Evolutionary conservation across 1,140 invertebrate species (phyloP).

Genomic region (Brachionus asplanchnoidis): DNA sequence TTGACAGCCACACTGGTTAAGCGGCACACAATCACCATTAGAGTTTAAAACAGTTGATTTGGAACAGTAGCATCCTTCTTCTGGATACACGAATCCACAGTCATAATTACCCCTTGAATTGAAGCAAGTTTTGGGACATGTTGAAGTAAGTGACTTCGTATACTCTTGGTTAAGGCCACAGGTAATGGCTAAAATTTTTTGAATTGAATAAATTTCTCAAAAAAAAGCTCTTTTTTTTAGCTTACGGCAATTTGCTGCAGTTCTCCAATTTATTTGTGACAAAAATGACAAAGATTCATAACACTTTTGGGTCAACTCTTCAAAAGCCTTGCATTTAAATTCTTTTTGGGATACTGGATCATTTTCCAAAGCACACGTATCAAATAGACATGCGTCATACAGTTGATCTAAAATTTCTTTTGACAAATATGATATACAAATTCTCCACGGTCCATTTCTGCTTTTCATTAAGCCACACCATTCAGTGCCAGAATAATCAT

Average conservation of each 20-base stretch:
- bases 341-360: background rate
- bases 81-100: background rate
- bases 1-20: conserved; percentile 10
- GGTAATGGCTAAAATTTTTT: background rate
- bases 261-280: conserved; percentile 8
- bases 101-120: background rate
- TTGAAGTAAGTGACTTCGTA: background rate
- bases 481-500: background rate
- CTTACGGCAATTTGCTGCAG: background rate
- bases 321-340: background rate
- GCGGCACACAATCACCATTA: conserved; percentile 25
- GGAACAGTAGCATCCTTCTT: background rate
- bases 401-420: background rate
- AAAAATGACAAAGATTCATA: background rate
- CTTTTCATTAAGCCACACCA: conserved; percentile 26
- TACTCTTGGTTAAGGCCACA: background rate
- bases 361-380: conserved; percentile 8
- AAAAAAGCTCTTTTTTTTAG: background rate
- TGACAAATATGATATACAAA: background rate
- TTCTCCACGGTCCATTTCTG: background rate
- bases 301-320: background rate
- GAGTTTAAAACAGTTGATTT: background rate
- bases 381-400: conserved; percentile 1
- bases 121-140: conserved; percentile 21
- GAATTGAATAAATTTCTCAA: background rate